A percentile compares a stretch with the other conserved stretches of the same genome.
These are phyloP conservation scores for Rostratula benghalensis DNA, from an alignment of 2,113 vertebrate species.

Conservation along the genomic window DNA sequence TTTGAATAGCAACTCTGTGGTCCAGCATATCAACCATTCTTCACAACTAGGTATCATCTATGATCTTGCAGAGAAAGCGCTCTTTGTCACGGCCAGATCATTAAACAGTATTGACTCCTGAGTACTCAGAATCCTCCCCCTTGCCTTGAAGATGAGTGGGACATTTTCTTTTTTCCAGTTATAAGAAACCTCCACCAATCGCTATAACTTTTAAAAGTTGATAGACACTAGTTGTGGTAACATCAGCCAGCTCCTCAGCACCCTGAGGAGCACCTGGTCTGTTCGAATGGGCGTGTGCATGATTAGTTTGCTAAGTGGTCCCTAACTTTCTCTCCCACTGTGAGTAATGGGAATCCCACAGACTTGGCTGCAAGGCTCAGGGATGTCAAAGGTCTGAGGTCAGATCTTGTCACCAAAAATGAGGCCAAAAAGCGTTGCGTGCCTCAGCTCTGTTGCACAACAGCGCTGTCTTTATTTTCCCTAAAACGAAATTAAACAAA, in stretches of 20 bases:
- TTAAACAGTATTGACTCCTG: background rate
- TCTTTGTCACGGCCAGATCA: background rate
- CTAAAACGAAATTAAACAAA: background rate
- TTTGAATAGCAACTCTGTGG: background rate
- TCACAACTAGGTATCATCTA: background rate
- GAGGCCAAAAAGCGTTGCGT: fast-evolving
- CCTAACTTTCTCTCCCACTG: background rate
- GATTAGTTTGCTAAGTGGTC: background rate
- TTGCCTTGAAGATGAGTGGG: background rate
- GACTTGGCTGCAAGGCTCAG: background rate
- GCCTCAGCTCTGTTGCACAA: background rate
- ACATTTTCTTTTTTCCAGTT: background rate
- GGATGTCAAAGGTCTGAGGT: background rate
- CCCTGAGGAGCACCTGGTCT: background rate
- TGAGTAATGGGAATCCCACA: background rate
- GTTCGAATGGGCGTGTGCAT: background rate
- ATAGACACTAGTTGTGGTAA: background rate
- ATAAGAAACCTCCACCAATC: background rate
- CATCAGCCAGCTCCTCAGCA: background rate
- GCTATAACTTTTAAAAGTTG: background rate
- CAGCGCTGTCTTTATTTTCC: background rate
- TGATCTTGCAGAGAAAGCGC: background rate
- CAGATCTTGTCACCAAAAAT: background rate
- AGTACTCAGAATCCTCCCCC: background rate
- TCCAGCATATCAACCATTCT: background rate